Evolutionary conservation across 2,888 invertebrate species (phyloP).

Genomic region (Sinohyriopsis cumingii): DNA sequence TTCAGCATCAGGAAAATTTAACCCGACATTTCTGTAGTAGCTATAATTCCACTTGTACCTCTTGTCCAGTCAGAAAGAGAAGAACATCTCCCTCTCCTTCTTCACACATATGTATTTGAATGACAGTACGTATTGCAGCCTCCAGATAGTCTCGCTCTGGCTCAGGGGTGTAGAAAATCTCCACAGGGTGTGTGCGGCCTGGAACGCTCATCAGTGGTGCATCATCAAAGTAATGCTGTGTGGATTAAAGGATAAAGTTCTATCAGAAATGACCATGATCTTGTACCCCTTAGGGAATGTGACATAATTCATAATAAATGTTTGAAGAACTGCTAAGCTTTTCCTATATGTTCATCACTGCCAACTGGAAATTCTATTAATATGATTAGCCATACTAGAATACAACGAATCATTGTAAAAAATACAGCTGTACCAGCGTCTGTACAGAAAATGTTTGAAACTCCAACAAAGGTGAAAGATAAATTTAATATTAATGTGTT

Average conservation of each 20-base stretch:
- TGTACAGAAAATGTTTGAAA: no score
- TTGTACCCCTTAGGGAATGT: neutral
- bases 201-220: constrained; percentile 99
- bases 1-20: no score
- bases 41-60: constrained; percentile 69
- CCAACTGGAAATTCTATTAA: neutral
- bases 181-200: constrained; percentile 94
- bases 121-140: constrained; percentile 97
- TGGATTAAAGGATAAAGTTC: constrained; percentile 21
- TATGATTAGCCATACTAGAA: no score
- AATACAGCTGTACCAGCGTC: no score
- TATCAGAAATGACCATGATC: neutral
- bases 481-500: no score
- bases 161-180: constrained; percentile 99
- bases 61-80: constrained; percentile 88
- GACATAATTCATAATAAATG: neutral
- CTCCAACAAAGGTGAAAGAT: no score
- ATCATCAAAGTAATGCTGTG: constrained; percentile 95
- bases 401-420: no score
- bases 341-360: neutral
- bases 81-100: constrained; percentile 87
- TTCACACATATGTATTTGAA: constrained; percentile 92
- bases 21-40: no score
- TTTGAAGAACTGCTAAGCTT: neutral
- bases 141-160: constrained; percentile 98